These are phyloP conservation scores for Sorex maritimensis DNA, from an alignment of 2,797 vertebrate genomes.

Conservation along the genomic window DNA sequence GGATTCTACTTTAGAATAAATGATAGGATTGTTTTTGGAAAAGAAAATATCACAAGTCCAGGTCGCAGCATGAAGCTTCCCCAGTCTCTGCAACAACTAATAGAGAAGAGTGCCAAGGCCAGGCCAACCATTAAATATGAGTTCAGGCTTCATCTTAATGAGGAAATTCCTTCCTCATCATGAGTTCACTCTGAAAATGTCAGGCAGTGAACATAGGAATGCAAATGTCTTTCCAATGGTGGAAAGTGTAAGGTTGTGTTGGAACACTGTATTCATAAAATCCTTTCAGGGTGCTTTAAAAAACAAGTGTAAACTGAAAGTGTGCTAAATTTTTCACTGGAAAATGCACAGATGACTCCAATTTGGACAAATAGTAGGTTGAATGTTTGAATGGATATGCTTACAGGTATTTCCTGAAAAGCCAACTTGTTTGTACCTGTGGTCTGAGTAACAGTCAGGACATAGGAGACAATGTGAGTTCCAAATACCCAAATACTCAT, in stretches of 20 bases:
- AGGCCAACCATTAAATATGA: fast-evolving
- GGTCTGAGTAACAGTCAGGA: background rate
- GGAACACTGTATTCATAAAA: too few species aligned
- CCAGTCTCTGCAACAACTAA: background rate
- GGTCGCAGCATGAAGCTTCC: background rate
- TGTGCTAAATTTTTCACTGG: background rate
- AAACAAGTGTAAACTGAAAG: too few species aligned
- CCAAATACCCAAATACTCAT: background rate
- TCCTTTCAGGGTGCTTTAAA: too few species aligned
- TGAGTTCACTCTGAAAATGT: background rate
- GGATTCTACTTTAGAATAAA: background rate
- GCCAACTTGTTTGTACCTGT: background rate
- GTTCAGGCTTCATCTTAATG: background rate
- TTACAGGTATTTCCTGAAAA: background rate
- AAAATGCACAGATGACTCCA: background rate
- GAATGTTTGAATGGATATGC: background rate
- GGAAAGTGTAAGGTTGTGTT: too few species aligned
- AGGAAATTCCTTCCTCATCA: background rate
- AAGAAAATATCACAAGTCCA: background rate
- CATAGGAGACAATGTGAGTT: background rate
- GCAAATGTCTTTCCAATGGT: too few species aligned
- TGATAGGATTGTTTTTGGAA: background rate
- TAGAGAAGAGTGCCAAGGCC: fast-evolving
- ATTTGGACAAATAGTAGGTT: too few species aligned
- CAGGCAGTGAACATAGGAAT: background rate